A percentile compares a stretch with the other conserved stretches of the same genome.
These are phyloP conservation scores for Actinemys pallida DNA, from an alignment of 2,113 vertebrate species.

Conservation along the genomic window DNA sequence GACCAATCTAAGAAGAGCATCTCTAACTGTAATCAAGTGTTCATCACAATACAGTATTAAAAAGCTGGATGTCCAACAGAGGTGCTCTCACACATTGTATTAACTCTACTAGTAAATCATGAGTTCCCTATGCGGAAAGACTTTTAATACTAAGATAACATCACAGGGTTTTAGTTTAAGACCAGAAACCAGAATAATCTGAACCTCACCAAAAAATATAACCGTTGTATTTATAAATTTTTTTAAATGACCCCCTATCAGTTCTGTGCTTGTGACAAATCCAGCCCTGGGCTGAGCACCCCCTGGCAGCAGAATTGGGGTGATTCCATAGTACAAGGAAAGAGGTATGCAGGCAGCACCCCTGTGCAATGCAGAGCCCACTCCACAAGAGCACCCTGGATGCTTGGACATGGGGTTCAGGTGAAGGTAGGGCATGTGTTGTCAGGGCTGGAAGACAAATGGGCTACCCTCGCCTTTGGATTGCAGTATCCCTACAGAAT, in stretches of 20 bases:
- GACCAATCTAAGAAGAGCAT: neutral
- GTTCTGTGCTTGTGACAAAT: neutral
- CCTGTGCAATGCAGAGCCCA: neutral
- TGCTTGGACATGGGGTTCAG: neutral
- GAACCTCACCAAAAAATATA: neutral
- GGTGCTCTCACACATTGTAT: neutral
- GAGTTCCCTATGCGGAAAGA: neutral
- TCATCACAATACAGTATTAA: neutral
- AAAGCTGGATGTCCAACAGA: neutral
- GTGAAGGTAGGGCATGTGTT: neutral
- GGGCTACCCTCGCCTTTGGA: neutral
- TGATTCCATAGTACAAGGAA: neutral
- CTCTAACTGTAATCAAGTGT: neutral
- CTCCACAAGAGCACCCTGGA: neutral
- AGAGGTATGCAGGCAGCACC: rapidly evolving
- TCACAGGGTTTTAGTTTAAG: neutral
- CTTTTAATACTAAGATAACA: neutral
- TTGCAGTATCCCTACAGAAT: neutral
- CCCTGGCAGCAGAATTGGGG: rapidly evolving
- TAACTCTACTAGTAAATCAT: neutral
- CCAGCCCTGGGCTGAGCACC: neutral
- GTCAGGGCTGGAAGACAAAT: neutral
- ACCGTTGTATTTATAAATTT: neutral
- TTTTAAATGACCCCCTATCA: neutral
- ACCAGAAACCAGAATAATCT: neutral